Percentiles rank a stretch among this genome's conserved stretches.
Evolutionary conservation across 2,797 vertebrate genomes (phyloP).

Genomic region (Mormyrus hasselquistii): DNA sequence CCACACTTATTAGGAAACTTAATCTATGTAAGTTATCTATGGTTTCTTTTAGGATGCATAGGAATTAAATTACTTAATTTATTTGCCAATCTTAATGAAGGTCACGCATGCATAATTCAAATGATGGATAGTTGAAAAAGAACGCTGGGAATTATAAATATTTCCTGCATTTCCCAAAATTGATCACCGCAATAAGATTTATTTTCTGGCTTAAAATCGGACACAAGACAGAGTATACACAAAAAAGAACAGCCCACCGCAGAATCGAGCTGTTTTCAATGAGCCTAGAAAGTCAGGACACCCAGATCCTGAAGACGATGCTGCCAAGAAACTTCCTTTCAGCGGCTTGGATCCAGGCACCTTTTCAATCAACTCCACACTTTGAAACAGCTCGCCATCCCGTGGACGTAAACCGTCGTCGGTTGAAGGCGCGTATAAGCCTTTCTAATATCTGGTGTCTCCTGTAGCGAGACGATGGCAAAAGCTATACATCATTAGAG

Average conservation of each 20-base stretch:
- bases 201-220: background rate
- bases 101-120: background rate
- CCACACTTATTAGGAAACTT: background rate
- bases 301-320: slow-evolving; percentile 9
- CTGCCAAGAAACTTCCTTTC: slow-evolving; percentile 42
- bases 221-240: background rate
- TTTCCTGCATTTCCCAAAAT: background rate
- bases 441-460: background rate
- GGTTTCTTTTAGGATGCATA: background rate
- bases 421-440: background rate
- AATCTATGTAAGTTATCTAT: background rate
- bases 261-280: slow-evolving; percentile 46
- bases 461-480: background rate
- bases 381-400: slow-evolving; percentile 1
- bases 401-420: background rate
- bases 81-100: background rate
- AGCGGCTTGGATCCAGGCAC: slow-evolving; percentile 33
- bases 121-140: background rate
- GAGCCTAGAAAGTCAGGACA: background rate
- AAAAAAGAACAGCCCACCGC: slow-evolving; percentile 38
- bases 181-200: background rate
- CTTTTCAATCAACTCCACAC: slow-evolving; percentile 26
- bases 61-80: background rate
- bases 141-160: background rate
- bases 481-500: background rate